phyloP scores from a whole-genome alignment of 2,797 vertebrate genomes.

The Podarcis lilfordi region DNA sequence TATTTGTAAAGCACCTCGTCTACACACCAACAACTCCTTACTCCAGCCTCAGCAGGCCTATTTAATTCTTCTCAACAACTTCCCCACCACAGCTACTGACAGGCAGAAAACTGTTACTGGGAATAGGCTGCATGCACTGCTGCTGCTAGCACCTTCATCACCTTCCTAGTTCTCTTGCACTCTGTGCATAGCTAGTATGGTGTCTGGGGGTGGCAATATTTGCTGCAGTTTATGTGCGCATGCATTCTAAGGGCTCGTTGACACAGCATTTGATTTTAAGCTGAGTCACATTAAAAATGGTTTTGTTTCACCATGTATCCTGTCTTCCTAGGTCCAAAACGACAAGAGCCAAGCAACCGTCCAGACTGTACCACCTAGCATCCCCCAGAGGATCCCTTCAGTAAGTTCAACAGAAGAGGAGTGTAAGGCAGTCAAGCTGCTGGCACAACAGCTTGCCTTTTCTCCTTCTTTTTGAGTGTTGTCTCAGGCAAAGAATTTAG shows the following conservation, averaged over 20 bases:
- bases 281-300: neutral
- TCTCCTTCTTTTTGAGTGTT: neutral
- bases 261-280: no score
- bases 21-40: neutral
- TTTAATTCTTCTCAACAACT: neutral
- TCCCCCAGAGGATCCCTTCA: conserved; percentile 56
- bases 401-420: conserved; percentile 48
- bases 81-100: neutral
- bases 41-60: neutral
- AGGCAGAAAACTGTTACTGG: neutral
- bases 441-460: neutral
- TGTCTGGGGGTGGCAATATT: neutral
- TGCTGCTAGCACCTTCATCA: neutral
- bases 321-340: conserved; percentile 20
- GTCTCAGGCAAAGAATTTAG: neutral
- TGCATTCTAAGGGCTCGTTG: neutral
- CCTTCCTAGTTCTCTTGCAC: neutral
- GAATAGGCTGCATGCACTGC: neutral
- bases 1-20: no score
- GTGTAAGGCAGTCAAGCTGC: neutral
- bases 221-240: neutral
- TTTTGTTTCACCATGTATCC: neutral
- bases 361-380: conserved; percentile 34
- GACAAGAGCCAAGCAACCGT: neutral
- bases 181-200: neutral